phyloP scores from a whole-genome alignment of 2,888 invertebrate genomes.

The Melanostoma scalare region DNA sequence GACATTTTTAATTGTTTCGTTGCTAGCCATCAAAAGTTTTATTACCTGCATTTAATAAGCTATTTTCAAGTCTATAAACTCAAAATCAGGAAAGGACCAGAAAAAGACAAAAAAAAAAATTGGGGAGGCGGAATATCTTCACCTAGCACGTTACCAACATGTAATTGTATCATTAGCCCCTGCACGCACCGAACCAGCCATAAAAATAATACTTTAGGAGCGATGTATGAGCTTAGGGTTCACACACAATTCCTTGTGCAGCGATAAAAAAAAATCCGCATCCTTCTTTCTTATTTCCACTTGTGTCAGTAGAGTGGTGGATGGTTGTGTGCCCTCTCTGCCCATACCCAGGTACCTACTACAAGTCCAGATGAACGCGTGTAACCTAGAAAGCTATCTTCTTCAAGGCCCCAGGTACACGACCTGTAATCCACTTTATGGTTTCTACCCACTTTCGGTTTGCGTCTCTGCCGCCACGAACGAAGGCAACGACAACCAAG shows the following conservation, averaged over 20 bases:
- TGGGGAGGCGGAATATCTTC: slow-evolving; percentile 23
- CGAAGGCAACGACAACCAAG: not conserved
- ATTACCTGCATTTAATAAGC: no score
- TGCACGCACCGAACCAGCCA: slow-evolving; percentile 28
- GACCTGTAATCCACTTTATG: slow-evolving; percentile 72
- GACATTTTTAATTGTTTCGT: no score
- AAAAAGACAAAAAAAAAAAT: slow-evolving; percentile 16
- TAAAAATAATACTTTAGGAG: slow-evolving; percentile 54
- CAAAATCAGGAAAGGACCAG: slow-evolving; percentile 38
- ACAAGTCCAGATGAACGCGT: slow-evolving; percentile 46
- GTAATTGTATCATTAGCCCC: slow-evolving; percentile 53
- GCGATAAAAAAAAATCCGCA: slow-evolving; percentile 42
- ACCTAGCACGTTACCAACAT: slow-evolving; percentile 45
- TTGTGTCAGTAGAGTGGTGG: no score
- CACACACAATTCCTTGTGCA: slow-evolving; percentile 40
- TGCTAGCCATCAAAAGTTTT: no score
- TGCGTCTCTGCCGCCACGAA: slow-evolving; percentile 13
- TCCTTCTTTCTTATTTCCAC: slow-evolving; percentile 3
- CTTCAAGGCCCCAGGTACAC: slow-evolving; percentile 67
- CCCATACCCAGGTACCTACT: slow-evolving; percentile 17
- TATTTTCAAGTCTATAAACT: not conserved
- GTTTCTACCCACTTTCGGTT: slow-evolving; percentile 64
- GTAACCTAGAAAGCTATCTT: slow-evolving; percentile 31
- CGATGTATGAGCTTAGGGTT: slow-evolving; percentile 19
- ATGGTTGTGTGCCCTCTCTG: not conserved